Conservation (phyloP, 1,140 invertebrate species). For the Cataglyphis hispanica region DNA sequence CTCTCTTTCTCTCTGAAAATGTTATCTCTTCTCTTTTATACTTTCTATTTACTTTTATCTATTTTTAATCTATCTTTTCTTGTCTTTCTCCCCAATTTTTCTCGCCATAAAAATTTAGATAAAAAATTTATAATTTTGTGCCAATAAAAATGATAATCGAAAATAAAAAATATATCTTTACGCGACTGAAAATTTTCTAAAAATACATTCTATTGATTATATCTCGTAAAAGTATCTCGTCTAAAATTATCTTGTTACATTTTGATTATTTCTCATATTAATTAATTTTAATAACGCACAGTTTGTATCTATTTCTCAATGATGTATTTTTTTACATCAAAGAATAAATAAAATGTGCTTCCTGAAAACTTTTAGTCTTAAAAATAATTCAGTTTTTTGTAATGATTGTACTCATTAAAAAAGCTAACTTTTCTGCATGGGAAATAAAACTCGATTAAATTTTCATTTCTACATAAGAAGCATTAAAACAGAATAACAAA, state of each 20-base stretch:
- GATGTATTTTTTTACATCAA: not conserved
- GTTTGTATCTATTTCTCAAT: not conserved
- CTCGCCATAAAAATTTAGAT: not conserved
- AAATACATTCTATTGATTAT: constrained; percentile 15
- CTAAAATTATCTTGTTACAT: not conserved
- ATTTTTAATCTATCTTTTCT: constrained; percentile 2
- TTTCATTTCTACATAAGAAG: constrained; percentile 33
- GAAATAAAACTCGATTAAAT: constrained; percentile 15
- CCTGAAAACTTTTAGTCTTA: not conserved
- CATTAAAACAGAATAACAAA: constrained; percentile 18
- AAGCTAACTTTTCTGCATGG: not conserved
- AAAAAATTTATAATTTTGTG: constrained; percentile 16
- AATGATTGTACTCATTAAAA: not conserved
- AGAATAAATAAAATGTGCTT: not conserved
- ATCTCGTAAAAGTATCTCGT: not conserved
- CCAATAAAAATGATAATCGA: constrained; percentile 19
- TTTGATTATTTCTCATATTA: not conserved
- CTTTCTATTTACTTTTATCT: constrained; percentile 4
- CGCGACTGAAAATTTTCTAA: not conserved
- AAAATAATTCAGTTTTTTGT: not conserved
- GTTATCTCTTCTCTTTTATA: not conserved
- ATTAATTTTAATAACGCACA: constrained; percentile 11
- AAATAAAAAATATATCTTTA: not conserved
- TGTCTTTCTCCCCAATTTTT: not conserved
- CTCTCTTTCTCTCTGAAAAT: too few species aligned